These are phyloP conservation scores for Prunella fulvescens DNA, from an alignment of 2,113 vertebrate species.

Conservation along the genomic window DNA sequence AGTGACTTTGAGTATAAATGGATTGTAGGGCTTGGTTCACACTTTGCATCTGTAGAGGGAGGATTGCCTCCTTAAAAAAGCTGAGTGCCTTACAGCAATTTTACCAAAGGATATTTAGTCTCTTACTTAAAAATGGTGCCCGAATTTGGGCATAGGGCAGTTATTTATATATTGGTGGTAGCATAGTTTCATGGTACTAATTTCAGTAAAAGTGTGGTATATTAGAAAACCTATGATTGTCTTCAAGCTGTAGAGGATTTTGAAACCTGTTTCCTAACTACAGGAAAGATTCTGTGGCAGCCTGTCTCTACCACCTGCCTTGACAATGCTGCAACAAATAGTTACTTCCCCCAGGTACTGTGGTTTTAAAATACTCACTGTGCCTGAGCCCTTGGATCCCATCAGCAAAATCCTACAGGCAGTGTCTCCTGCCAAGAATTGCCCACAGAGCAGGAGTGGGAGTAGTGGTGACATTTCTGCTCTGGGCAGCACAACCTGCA, in stretches of 20 bases:
- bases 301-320: background rate
- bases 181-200: background rate
- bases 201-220: background rate
- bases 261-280: background rate
- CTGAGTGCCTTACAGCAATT: background rate
- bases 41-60: background rate
- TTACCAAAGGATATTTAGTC: background rate
- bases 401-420: background rate
- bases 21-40: background rate
- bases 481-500: background rate
- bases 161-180: background rate
- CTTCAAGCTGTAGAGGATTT: background rate
- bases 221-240: background rate
- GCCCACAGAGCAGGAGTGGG: background rate
- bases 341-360: background rate
- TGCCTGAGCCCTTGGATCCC: background rate
- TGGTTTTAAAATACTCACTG: background rate
- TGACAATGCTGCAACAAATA: background rate
- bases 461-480: background rate
- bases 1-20: background rate
- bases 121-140: background rate
- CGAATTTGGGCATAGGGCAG: background rate
- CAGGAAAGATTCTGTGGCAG: background rate
- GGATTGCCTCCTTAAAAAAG: background rate
- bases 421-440: accelerated